Percentiles rank a stretch among this genome's conserved stretches.
Conservation (phyloP, 2,113 vertebrate genomes). For the Macheiramphus alcinus region DNA sequence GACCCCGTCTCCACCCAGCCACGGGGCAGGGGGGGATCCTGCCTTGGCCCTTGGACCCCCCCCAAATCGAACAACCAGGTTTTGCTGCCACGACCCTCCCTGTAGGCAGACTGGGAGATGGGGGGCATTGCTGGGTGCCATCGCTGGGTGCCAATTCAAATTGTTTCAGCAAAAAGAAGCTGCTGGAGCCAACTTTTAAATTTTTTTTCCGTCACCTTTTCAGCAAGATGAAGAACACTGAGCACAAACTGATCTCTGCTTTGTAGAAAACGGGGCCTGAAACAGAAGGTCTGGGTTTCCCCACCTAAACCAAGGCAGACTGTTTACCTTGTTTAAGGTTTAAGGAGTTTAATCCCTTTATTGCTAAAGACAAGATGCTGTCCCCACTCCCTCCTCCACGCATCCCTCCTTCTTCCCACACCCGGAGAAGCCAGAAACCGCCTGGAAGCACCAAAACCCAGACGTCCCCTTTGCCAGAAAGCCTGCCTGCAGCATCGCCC, state of each 20-base stretch:
- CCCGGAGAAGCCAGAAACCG: rapidly evolving
- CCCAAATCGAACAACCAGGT: background rate
- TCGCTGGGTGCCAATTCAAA: background rate
- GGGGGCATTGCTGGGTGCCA: background rate
- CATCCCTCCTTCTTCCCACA: background rate
- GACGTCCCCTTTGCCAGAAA: background rate
- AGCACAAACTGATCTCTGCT: background rate
- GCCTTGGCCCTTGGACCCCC: background rate
- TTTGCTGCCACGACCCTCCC: background rate
- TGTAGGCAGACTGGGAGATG: background rate
- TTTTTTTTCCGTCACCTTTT: background rate
- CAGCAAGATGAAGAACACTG: background rate
- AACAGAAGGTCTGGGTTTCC: background rate
- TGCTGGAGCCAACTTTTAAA: background rate
- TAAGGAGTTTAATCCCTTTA: background rate
- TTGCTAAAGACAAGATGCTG: background rate
- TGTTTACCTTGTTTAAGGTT: background rate
- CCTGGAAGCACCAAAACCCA: background rate
- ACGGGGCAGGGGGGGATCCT: rapidly evolving
- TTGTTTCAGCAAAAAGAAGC: background rate
- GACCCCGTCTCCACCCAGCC: background rate
- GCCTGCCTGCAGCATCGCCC: background rate
- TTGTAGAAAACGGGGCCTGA: background rate
- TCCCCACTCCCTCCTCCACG: rapidly evolving
- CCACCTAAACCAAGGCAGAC: background rate